Base-by-base conservation (phyloP, 2,888 invertebrate species). In the Campoletis raptor region DNA sequence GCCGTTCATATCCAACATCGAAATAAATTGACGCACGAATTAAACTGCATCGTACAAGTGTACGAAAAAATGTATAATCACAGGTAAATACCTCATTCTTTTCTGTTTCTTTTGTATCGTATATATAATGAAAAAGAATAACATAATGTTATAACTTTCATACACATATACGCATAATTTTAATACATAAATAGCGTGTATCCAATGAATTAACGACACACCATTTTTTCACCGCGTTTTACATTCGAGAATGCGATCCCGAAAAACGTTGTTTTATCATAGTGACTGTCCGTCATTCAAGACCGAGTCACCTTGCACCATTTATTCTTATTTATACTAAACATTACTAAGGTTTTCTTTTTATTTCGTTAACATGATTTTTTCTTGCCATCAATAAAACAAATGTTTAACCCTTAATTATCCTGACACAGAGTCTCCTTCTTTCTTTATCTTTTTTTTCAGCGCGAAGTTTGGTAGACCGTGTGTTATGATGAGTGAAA, bases 281-380 rank as follows among this genome's bases (percentile, higher is more conserved):
- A 24, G 52, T 69, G 76, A 70, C 54, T 72, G 54, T 57, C 36
- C 21, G 48, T 30, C 37, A 12, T 48, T 12, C 21, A 42, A 18
- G 42, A 42, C 36, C 42, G 54, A 45, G 24, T 70, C 85, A 54
- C 76, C 57, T 83, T 85, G 83, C 83, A 85, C 85, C 83, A 85
- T 76, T 83, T 85, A 76, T 80, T 66, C 70, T 83, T 80, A 85
- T 73, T 67, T 42, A 54, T 24, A 80, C 64, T 79, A 72, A 76
- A 21, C 72, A 81, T 73, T 52, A 42, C 74, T 80, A 81, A 64
- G 21, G 48, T 67, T 37, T 83, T 40, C 30, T 72, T 70, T 64
- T 52, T 45, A 45, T 54, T 37, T 73, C 24, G 48, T 72, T 80
- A 5, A 61, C 61, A 61, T 15, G 15, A 61, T 80, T 72, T 64